Evolutionary conservation across 2,888 invertebrate species (phyloP).

Genomic region (Bibio marci): DNA sequence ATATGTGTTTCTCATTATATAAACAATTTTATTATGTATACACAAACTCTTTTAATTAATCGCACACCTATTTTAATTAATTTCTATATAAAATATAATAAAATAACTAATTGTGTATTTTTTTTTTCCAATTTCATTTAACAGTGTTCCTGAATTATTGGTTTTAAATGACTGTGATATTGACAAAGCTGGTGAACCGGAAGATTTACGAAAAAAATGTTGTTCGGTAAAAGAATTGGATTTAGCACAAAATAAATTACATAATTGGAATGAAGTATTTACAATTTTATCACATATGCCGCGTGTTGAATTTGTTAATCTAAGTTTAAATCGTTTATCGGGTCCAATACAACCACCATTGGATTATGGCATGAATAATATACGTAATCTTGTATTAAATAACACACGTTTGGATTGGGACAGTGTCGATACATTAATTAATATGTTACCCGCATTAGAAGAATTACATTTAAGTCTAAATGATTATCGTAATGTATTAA

Average conservation of each 20-base stretch:
- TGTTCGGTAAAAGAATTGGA: constrained; percentile 86
- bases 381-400: constrained; percentile 69
- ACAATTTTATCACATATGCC: constrained; percentile 77
- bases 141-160: constrained; percentile 61
- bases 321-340: constrained; percentile 74
- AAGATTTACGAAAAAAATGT: constrained; percentile 64
- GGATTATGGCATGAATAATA: constrained; percentile 31
- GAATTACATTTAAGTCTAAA: constrained; percentile 88
- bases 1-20: too few relatives aligned
- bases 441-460: constrained; percentile 61
- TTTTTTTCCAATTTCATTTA: not conserved
- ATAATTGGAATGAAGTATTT: constrained; percentile 80
- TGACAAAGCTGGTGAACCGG: constrained; percentile 71
- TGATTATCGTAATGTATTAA: constrained; percentile 60
- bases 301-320: constrained; percentile 73
- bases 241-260: constrained; percentile 79
- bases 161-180: constrained; percentile 86
- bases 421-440: constrained; percentile 57
- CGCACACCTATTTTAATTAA: too few relatives aligned
- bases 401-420: constrained; percentile 77
- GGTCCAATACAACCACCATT: constrained; percentile 41
- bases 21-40: too few relatives aligned
- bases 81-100: too few relatives aligned
- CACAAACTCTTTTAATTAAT: too few relatives aligned
- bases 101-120: not conserved